These are phyloP conservation scores for Tenthredo mesomela DNA, from an alignment of 2,888 invertebrate species.

Conservation along the genomic window DNA sequence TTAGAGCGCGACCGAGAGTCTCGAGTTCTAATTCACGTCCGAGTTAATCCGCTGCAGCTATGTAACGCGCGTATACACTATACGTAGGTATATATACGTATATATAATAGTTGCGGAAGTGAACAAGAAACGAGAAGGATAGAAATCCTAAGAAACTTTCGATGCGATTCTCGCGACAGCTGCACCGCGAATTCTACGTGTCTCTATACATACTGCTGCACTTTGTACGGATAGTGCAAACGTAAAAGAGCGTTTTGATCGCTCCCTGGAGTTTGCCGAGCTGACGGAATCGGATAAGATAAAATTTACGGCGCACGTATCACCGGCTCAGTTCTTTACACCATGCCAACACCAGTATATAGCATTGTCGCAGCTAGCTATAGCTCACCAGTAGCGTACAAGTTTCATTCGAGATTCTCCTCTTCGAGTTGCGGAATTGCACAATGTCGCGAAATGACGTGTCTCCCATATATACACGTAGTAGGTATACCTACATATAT, in stretches of 20 bases:
- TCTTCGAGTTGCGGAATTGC: not conserved
- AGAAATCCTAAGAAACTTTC: not conserved
- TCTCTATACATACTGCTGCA: too few species aligned
- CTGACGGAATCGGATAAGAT: conserved; percentile 45
- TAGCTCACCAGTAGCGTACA: not conserved
- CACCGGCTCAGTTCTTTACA: conserved; percentile 1
- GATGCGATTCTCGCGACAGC: not conserved
- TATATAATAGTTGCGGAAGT: not conserved
- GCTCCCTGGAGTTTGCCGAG: conserved; percentile 33
- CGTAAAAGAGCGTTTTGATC: conserved; percentile 35
- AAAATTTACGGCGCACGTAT: conserved; percentile 43
- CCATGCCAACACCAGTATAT: not conserved
- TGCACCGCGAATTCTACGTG: not conserved
- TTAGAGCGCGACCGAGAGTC: not conserved
- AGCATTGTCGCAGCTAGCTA: not conserved
- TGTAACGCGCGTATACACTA: not conserved
- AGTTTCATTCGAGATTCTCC: not conserved
- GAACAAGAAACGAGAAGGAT: not conserved
- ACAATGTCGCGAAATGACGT: conserved; percentile 22
- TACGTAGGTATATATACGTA: too few species aligned
- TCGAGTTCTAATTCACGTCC: conserved; percentile 2
- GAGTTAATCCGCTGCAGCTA: not conserved
- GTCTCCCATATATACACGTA: not conserved
- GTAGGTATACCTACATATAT: not conserved
- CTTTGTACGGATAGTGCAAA: not conserved